These are phyloP conservation scores for Chymomyza fuscimana DNA, from an alignment of 2,888 invertebrate species.

Conservation along the genomic window DNA sequence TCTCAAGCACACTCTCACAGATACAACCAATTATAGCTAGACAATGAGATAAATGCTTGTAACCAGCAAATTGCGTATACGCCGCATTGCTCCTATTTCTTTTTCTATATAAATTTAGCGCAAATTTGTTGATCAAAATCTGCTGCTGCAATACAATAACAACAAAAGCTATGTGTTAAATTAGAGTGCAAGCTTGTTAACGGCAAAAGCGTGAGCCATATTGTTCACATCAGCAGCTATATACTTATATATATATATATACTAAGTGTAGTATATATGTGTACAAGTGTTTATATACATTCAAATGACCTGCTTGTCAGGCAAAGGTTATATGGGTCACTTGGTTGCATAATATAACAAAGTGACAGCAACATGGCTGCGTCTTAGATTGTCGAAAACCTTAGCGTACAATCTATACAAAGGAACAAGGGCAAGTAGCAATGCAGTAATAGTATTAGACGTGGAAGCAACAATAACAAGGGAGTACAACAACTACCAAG, in stretches of 20 bases:
- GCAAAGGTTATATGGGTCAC: conserved; percentile 31
- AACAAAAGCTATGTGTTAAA: conserved; percentile 49
- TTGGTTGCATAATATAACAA: conserved; percentile 59
- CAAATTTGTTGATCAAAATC: conserved; percentile 62
- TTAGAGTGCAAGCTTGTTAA: conserved; percentile 71
- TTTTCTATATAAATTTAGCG: conserved; percentile 35
- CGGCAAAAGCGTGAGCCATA: conserved; percentile 39
- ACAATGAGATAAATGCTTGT: conserved; percentile 38
- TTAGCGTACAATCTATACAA: background rate
- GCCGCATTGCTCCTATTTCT: conserved; percentile 3
- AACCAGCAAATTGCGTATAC: conserved; percentile 17
- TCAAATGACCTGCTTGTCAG: background rate
- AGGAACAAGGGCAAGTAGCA: background rate
- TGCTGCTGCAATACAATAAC: conserved; percentile 36
- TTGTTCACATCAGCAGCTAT: conserved; percentile 41
- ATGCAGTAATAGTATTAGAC: background rate
- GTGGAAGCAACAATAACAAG: background rate
- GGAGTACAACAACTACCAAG: conserved; percentile 2
- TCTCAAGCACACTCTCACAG: background rate
- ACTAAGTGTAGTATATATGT: background rate
- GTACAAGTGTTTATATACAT: background rate
- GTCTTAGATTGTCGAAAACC: background rate
- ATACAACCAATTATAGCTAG: conserved; percentile 40
- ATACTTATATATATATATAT: background rate
- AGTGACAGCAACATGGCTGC: conserved; percentile 8